phyloP scores from a whole-genome alignment of 2,113 vertebrate genomes.

The Elanoides forficatus region DNA sequence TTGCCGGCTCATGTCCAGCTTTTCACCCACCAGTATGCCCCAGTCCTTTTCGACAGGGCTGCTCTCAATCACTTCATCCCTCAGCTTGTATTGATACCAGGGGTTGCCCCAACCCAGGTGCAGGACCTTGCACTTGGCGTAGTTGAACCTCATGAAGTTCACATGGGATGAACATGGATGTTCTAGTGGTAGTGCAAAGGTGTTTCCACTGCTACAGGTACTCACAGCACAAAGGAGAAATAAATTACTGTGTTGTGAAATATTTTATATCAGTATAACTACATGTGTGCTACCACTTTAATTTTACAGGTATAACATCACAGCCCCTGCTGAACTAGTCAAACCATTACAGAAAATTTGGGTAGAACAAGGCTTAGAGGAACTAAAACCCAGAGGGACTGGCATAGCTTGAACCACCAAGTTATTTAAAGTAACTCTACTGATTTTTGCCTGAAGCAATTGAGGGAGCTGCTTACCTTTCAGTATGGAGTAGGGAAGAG shows the following conservation, averaged over 20 bases:
- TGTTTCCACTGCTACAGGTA: neutral
- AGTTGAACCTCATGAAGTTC: neutral
- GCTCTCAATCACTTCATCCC: neutral
- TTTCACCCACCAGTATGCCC: neutral
- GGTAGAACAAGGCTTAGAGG: neutral
- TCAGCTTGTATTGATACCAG: neutral
- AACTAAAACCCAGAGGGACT: neutral
- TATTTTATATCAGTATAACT: neutral
- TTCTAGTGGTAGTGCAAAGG: neutral
- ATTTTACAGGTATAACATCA: neutral
- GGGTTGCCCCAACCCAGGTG: neutral
- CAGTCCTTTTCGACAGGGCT: neutral
- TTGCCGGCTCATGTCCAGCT: neutral
- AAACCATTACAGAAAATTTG: neutral
- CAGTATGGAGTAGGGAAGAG: neutral
- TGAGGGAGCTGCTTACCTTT: neutral
- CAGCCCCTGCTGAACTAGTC: neutral
- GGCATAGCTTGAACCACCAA: neutral
- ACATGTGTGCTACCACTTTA: neutral
- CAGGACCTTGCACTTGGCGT: neutral
- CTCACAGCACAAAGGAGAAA: neutral
- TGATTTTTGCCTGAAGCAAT: neutral
- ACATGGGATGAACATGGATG: neutral
- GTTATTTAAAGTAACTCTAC: neutral
- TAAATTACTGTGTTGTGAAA: neutral